phyloP scores from a whole-genome alignment of 2,888 invertebrate genomes.

The Heterodera filipjevi region DNA sequence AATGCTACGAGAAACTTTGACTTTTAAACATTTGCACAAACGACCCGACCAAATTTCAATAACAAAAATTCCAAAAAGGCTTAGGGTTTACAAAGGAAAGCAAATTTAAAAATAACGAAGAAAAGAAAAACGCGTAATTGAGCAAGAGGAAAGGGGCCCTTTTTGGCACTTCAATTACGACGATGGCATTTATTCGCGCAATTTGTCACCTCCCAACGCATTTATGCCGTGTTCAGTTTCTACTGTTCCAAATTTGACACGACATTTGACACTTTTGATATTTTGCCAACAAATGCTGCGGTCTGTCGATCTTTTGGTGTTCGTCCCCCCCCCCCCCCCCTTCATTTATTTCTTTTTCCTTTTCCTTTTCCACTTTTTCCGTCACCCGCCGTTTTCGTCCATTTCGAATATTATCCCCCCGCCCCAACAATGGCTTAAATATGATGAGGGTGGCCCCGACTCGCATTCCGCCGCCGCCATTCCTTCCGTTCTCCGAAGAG shows the following conservation, averaged over 20 bases:
- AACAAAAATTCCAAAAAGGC: no score
- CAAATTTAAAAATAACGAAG: no score
- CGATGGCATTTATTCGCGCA: no score
- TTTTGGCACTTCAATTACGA: no score
- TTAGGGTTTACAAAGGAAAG: neutral
- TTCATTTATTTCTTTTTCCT: neutral
- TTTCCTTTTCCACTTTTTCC: neutral
- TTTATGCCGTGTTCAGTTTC: neutral
- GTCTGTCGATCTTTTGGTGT: neutral
- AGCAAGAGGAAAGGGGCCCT: no score
- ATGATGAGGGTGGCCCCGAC: neutral
- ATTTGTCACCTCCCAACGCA: neutral
- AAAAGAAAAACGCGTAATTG: no score
- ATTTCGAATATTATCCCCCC: slow-evolving; percentile 5
- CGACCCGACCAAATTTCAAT: neutral
- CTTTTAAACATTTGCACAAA: neutral
- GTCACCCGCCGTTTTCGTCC: neutral
- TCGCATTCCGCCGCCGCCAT: neutral
- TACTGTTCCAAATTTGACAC: neutral
- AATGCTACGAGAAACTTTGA: neutral
- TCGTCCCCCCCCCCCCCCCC: neutral
- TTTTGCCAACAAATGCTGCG: neutral
- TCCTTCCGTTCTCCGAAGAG: neutral
- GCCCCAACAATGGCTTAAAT: neutral
- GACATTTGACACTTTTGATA: slow-evolving; percentile 7